Conservation (phyloP, 2,888 invertebrate genomes). For the Gari tellinella region DNA sequence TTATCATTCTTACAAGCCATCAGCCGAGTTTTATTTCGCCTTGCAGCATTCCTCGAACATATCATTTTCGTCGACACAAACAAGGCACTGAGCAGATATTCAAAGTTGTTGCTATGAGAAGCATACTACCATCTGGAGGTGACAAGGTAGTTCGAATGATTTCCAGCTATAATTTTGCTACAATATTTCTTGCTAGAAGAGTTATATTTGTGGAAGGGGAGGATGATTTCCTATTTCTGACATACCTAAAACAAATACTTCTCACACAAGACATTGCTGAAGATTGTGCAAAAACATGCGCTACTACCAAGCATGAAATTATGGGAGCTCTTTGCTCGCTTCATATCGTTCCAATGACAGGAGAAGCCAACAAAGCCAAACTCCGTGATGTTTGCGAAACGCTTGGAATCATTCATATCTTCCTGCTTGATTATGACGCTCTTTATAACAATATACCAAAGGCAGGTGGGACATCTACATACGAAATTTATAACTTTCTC, state of each 20-base stretch:
- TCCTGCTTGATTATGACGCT: conserved; percentile 14
- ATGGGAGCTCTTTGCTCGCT: conserved; percentile 1
- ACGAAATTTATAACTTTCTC: too few species aligned
- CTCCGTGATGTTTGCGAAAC: conserved; percentile 1
- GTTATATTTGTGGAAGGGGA: conserved; percentile 22
- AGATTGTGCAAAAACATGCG: neutral
- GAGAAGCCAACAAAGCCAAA: conserved; percentile 4
- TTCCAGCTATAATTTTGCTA: conserved; percentile 1
- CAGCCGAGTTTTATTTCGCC: conserved; percentile 1
- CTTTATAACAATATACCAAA: neutral
- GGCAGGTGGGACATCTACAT: too few species aligned
- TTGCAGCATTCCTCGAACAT: neutral
- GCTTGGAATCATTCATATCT: conserved; percentile 1
- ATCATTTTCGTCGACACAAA: neutral
- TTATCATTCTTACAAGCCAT: neutral
- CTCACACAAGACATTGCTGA: neutral
- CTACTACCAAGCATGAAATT: neutral
- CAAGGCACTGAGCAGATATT: too few species aligned
- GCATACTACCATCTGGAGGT: neutral
- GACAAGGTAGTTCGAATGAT: conserved; percentile 9
- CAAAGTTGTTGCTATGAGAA: too few species aligned
- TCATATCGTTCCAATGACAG: conserved; percentile 4
- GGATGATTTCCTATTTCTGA: conserved; percentile 1
- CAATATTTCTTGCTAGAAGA: conserved; percentile 9
- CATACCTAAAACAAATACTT: conserved; percentile 3